Evolutionary conservation across 2,888 invertebrate genomes (phyloP).

Genomic region (Argyresthia goedartella): DNA sequence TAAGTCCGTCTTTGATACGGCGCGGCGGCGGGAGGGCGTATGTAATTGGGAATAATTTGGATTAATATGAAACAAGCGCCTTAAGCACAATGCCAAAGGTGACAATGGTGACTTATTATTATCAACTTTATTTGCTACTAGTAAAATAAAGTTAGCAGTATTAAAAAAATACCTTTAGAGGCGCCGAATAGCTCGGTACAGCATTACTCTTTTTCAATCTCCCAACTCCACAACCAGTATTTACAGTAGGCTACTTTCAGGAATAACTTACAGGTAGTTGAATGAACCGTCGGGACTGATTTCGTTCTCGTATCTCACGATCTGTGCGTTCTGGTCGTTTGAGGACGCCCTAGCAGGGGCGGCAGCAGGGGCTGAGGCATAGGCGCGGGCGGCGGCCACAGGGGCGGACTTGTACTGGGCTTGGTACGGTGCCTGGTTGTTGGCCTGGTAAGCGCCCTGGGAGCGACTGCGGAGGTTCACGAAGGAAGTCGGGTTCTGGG

Average conservation of each 20-base stretch:
- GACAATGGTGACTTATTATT: too few relatives aligned
- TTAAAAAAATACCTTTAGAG: too few relatives aligned
- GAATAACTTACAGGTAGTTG: conserved; percentile 48
- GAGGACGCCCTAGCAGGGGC: conserved; percentile 20
- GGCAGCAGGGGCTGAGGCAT: not conserved
- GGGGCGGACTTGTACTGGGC: conserved; percentile 2
- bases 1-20: not conserved
- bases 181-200: too few relatives aligned
- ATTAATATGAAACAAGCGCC: too few relatives aligned
- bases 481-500: not conserved
- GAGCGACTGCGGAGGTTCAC: not conserved
- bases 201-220: too few relatives aligned
- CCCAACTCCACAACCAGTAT: too few relatives aligned
- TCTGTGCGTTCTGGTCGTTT: conserved; percentile 31
- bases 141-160: too few relatives aligned
- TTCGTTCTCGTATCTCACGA: conserved; percentile 45
- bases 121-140: too few relatives aligned
- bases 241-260: too few relatives aligned
- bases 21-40: not conserved
- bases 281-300: conserved; percentile 58
- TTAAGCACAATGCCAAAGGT: too few relatives aligned
- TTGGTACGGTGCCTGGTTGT: too few relatives aligned
- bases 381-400: not conserved
- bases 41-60: too few relatives aligned
- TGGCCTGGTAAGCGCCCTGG: not conserved